Evolutionary conservation across 2,113 vertebrate genomes (phyloP).

Genomic region (Ploceus nigricollis): DNA sequence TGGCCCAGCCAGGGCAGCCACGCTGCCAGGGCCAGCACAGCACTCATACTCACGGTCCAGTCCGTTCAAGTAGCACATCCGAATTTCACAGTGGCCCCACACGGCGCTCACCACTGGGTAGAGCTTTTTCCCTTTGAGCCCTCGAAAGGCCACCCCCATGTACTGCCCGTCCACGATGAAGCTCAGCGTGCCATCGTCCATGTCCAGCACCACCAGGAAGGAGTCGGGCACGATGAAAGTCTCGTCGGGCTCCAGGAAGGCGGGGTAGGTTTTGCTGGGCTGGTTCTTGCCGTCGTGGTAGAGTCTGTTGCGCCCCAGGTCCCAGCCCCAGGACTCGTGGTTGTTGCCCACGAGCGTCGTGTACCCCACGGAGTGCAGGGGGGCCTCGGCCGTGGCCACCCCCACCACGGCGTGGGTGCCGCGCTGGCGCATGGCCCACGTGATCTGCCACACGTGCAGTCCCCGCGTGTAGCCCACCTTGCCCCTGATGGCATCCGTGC

Average conservation of each 20-base stretch:
- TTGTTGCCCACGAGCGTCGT: slow-evolving; percentile 93
- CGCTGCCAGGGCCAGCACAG: background rate
- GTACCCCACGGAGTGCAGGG: slow-evolving; percentile 94
- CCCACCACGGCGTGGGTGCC: slow-evolving; percentile 95
- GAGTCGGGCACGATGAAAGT: slow-evolving; percentile 96
- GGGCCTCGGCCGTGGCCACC: slow-evolving; percentile 88
- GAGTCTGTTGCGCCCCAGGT: slow-evolving; percentile 95
- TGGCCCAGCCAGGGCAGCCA: too few species aligned
- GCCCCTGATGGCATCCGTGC: slow-evolving; percentile 93
- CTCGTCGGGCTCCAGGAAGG: slow-evolving; percentile 91
- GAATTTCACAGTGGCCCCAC: slow-evolving; percentile 99
- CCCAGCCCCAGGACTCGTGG: slow-evolving; percentile 97
- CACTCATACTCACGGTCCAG: slow-evolving; percentile 93
- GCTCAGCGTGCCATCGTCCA: slow-evolving; percentile 96
- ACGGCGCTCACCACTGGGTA: slow-evolving; percentile 97
- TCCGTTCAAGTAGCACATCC: slow-evolving; percentile 98
- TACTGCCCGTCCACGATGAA: slow-evolving; percentile 98
- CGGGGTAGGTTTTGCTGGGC: slow-evolving; percentile 90
- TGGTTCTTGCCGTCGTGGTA: slow-evolving; percentile 96
- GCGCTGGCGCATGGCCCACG: slow-evolving; percentile 94
- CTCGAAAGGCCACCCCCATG: slow-evolving; percentile 93
- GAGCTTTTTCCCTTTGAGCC: slow-evolving; percentile 95
- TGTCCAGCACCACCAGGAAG: slow-evolving; percentile 95
- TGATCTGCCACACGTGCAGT: slow-evolving; percentile 97
- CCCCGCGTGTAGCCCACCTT: slow-evolving; percentile 92